Evolutionary conservation across 2,888 invertebrate species (phyloP), one percentile per base, ranked within the genome.

Genomic region (Chelonus formosanus): DNA sequence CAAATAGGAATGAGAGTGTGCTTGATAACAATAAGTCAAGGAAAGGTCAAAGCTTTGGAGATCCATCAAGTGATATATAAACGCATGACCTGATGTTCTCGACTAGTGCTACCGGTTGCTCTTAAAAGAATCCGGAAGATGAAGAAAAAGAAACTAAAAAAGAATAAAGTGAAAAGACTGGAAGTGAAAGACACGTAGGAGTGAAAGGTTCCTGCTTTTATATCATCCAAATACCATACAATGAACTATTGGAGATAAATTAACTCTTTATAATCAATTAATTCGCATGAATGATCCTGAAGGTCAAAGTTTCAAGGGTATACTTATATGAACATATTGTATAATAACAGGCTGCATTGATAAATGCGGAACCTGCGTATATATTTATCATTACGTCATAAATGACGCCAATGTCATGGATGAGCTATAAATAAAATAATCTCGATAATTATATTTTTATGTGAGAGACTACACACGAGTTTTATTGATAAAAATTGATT

Each of bases 41-140:
- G 35, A 31, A 54, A 73, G 68, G 66, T 65, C 69, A 67, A 65
- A 71, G 72, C 75, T 75, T 74, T 67, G n/a, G 68, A 74, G 75
- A 75, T 74, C 68, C 69, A 66, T 67, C 62, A 63, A 53, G 67
- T 69, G 65, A 71, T 68, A 71, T 68, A 71, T 56, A 45, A 67
- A 36, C 36, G 64, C 52, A 45, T 61, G 57, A 54, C 65, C 67
- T 63, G 57, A 45, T 66, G 55, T 45, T 63, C 62, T 66, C 54
- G 67, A 45, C 52, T 52, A 36, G 59, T 59, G 61, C 55, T 40
- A 40, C 40, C 47, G 55, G 59, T 55, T 8, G 43, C 62, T 54
- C 67, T 68, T 59, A 66, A 63, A 47, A 64, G 70, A 71, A 68
- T 65, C 68, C 20, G 52, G 50, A 54, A 55, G 36, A 65, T 53